A percentile compares a stretch with the other conserved stretches of the same genome.
Conservation (phyloP, 2,113 vertebrate species). For the Otocyon megalotis region DNA sequence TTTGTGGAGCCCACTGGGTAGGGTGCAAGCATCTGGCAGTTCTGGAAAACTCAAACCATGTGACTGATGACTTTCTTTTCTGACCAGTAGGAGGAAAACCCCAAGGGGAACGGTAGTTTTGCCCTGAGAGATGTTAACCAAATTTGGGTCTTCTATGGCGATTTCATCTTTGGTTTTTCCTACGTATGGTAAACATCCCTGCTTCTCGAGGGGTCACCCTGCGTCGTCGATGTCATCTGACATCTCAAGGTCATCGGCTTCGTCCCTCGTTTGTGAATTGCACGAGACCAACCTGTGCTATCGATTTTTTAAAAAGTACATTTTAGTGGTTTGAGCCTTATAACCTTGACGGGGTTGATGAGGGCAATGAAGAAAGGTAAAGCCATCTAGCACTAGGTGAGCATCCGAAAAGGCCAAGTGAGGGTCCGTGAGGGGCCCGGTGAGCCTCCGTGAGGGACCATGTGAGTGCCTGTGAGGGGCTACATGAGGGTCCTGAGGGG, state of each 20-base stretch:
- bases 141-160: background rate
- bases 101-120: background rate
- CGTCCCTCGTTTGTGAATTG: background rate
- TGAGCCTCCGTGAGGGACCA: background rate
- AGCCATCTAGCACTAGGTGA: background rate
- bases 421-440: background rate
- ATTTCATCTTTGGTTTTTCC: background rate
- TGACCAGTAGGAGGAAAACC: background rate
- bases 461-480: no score
- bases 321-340: background rate
- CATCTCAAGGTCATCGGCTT: no score
- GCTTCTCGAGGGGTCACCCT: background rate
- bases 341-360: background rate
- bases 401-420: no score
- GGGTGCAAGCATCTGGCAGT: background rate
- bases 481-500: no score
- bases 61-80: background rate
- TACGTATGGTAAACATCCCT: background rate
- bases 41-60: background rate
- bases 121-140: no score
- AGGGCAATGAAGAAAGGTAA: no score
- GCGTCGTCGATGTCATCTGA: no score
- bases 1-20: fast-evolving
- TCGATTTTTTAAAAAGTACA: background rate
- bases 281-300: background rate